These are phyloP conservation scores for Sebastes itinus DNA, from an alignment of 2,797 vertebrate species.

Conservation along the genomic window DNA sequence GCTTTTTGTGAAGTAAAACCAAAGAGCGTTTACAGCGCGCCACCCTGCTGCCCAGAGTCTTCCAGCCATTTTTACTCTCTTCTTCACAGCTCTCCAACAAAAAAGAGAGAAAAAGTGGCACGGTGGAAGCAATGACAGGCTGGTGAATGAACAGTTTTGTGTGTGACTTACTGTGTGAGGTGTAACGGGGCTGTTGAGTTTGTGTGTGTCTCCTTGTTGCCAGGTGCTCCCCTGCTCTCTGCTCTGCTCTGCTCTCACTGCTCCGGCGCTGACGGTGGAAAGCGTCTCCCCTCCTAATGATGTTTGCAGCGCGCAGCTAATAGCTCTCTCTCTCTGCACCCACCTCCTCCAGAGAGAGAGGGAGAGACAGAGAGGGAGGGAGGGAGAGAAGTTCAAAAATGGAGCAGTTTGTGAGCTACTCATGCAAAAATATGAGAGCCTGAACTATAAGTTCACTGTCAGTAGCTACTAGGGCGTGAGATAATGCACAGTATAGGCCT, in stretches of 20 bases:
- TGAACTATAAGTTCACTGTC: slow-evolving; percentile 74
- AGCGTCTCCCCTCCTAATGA: slow-evolving; percentile 92
- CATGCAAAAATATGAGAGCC: slow-evolving; percentile 78
- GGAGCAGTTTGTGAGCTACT: slow-evolving; percentile 93
- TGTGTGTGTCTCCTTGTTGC: slow-evolving; percentile 81
- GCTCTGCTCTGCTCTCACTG: slow-evolving; percentile 78
- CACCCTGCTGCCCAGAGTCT: slow-evolving; percentile 69
- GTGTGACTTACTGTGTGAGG: slow-evolving; percentile 92
- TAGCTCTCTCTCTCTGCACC: slow-evolving; percentile 80
- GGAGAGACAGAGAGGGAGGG: slow-evolving; percentile 30
- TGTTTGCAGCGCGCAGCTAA: slow-evolving; percentile 91
- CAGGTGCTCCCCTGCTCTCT: slow-evolving; percentile 74
- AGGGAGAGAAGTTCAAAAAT: slow-evolving; percentile 65
- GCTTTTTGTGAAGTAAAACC: slow-evolving; percentile 66
- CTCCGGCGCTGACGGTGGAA: slow-evolving; percentile 89
- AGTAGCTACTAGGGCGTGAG: slow-evolving; percentile 28
- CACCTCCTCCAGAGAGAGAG: slow-evolving; percentile 69
- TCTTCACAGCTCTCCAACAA: slow-evolving; percentile 30
- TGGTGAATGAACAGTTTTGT: slow-evolving; percentile 58
- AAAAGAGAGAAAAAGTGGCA: slow-evolving; percentile 43
- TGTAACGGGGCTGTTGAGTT: slow-evolving; percentile 87
- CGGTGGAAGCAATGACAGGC: slow-evolving; percentile 39
- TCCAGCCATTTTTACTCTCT: slow-evolving; percentile 79
- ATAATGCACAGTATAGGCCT: background rate
- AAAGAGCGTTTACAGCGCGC: slow-evolving; percentile 62